Percentiles rank a stretch among this genome's conserved stretches.
Conservation (phyloP, 2,797 vertebrate species). For the Myripristis jacobus region DNA sequence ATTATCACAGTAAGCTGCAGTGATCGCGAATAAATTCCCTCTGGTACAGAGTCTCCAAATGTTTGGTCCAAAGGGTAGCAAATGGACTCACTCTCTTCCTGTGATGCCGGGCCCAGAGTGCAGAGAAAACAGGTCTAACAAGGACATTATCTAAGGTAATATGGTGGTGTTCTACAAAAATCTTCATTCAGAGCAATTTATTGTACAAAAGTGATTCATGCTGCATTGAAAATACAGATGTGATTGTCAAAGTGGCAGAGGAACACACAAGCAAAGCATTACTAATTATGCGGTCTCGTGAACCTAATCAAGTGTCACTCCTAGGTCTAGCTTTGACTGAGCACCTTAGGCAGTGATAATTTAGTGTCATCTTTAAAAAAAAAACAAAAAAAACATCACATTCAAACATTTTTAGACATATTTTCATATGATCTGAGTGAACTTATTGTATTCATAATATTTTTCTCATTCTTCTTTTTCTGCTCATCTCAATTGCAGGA, state of each 20-base stretch:
- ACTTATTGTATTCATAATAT: too few relatives aligned
- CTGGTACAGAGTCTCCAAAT: conserved; percentile 14
- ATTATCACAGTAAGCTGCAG: conserved; percentile 49
- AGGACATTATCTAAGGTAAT: conserved; percentile 11
- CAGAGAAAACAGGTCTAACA: conserved; percentile 20
- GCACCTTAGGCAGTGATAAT: too few relatives aligned
- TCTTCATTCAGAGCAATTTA: too few relatives aligned
- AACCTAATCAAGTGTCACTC: too few relatives aligned
- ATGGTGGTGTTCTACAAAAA: conserved; percentile 8
- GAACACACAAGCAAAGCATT: not conserved
- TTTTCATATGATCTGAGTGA: too few relatives aligned
- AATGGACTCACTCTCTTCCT: not conserved
- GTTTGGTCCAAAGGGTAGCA: conserved; percentile 27
- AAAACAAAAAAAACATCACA: too few relatives aligned
- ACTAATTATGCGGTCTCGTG: too few relatives aligned
- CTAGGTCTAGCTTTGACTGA: too few relatives aligned
- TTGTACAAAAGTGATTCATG: not conserved
- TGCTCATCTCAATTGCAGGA: too few relatives aligned
- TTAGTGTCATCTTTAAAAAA: too few relatives aligned
- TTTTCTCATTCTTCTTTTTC: too few relatives aligned
- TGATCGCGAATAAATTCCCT: conserved; percentile 40
- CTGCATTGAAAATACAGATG: not conserved
- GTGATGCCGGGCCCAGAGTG: not conserved
- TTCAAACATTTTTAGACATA: too few relatives aligned
- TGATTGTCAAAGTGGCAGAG: not conserved